These are phyloP conservation scores for Bubo blakistoni DNA, from an alignment of 2,113 vertebrate genomes.

Conservation along the genomic window DNA sequence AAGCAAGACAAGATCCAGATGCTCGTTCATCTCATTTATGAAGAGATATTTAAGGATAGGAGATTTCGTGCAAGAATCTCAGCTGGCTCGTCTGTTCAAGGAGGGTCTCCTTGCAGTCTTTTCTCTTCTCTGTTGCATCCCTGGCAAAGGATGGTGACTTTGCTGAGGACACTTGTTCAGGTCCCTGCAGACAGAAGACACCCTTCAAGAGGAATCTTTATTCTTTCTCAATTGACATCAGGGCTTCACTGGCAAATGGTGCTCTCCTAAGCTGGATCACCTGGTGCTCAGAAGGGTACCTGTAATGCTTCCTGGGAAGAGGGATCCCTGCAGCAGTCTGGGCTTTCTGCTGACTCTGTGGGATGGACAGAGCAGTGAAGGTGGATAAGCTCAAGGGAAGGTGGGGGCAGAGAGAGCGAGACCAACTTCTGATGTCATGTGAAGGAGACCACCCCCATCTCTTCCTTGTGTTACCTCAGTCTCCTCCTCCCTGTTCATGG, in stretches of 20 bases:
- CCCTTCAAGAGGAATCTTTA: not conserved
- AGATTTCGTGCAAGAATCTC: not conserved
- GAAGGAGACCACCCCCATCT: not conserved
- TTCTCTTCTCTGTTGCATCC: not conserved
- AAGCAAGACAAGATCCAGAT: not conserved
- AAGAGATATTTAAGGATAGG: not conserved
- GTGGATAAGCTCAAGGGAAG: not conserved
- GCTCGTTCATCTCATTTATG: not conserved
- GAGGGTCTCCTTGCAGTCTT: not conserved
- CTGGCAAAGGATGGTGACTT: not conserved
- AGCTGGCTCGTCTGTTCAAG: not conserved
- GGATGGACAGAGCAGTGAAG: not conserved
- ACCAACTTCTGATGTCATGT: not conserved
- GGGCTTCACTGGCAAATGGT: not conserved
- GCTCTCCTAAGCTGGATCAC: not conserved
- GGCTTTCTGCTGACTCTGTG: not conserved
- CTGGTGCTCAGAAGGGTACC: not conserved
- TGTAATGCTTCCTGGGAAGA: not conserved
- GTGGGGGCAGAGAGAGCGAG: not conserved
- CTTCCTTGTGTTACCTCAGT: not conserved
- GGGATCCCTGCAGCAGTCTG: not conserved
- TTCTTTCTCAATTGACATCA: not conserved
- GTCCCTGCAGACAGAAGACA: not conserved
- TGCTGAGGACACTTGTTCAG: not conserved
- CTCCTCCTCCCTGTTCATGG: not conserved